These are phyloP conservation scores for Ovis aries DNA, from an alignment of 2,113 vertebrate species.

Conservation along the genomic window DNA sequence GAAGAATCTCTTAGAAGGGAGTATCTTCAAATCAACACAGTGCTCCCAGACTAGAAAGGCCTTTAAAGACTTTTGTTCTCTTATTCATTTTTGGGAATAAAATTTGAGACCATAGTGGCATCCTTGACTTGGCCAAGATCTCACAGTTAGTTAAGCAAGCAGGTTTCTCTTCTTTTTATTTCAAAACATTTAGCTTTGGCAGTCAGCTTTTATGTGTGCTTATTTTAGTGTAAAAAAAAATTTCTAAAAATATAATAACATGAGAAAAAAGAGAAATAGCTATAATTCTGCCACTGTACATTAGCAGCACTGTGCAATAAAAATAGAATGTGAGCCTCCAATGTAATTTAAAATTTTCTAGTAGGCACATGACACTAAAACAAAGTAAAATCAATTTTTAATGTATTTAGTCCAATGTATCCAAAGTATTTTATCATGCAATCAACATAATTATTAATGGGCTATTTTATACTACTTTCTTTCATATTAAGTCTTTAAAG, in stretches of 20 bases:
- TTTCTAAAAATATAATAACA: background rate
- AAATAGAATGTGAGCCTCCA: background rate
- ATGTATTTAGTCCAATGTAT: background rate
- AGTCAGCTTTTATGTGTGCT: background rate
- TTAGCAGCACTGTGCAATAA: background rate
- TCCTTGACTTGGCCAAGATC: background rate
- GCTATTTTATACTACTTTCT: background rate
- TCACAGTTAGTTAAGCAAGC: background rate
- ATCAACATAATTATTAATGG: background rate
- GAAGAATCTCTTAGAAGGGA: background rate
- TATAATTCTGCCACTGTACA: background rate
- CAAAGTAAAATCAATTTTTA: constrained; percentile 12
- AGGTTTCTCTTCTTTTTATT: background rate
- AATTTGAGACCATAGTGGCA: background rate
- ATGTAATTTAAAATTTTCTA: background rate
- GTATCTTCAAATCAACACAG: background rate
- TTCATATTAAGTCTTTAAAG: background rate
- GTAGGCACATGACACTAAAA: background rate
- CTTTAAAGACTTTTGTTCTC: background rate
- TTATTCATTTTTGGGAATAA: background rate
- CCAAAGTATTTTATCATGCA: background rate
- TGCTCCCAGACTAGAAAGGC: background rate
- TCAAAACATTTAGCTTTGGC: background rate
- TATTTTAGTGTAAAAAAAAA: constrained; percentile 20
- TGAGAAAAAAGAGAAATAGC: background rate